These are phyloP conservation scores for Agonopterix heracliana DNA, from an alignment of 2,888 invertebrate genomes.

Conservation along the genomic window DNA sequence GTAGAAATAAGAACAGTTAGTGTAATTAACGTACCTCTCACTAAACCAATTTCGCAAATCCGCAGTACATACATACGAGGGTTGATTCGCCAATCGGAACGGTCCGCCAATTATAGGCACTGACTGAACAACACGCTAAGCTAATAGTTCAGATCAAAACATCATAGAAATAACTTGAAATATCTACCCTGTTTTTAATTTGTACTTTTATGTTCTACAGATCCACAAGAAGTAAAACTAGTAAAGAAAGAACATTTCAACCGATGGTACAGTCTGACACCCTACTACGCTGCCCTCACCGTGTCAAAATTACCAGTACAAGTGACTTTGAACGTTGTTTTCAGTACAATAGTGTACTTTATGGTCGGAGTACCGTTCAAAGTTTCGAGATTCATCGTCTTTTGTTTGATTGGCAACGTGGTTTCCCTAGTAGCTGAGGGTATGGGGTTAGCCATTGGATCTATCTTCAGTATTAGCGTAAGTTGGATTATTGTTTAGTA, in stretches of 20 bases:
- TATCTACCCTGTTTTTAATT: too few relatives aligned
- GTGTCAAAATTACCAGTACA: slow-evolving; percentile 78
- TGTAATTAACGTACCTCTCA: too few relatives aligned
- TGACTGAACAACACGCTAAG: too few relatives aligned
- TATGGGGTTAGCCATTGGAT: slow-evolving; percentile 85
- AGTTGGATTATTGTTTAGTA: slow-evolving; percentile 27
- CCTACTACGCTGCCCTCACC: slow-evolving; percentile 80
- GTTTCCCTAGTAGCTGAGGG: slow-evolving; percentile 86
- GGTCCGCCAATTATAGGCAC: too few relatives aligned
- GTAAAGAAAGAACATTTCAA: slow-evolving; percentile 83
- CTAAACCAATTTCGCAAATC: too few relatives aligned
- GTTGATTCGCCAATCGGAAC: too few relatives aligned
- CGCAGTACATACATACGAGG: too few relatives aligned
- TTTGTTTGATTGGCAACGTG: slow-evolving; percentile 80
- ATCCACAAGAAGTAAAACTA: slow-evolving; percentile 81
- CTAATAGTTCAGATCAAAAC: too few relatives aligned
- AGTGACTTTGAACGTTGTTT: slow-evolving; percentile 76
- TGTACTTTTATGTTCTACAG: slow-evolving; percentile 52
- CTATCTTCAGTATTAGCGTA: slow-evolving; percentile 80
- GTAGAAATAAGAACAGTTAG: too few relatives aligned
- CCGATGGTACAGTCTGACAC: slow-evolving; percentile 79
- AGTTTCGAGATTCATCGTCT: slow-evolving; percentile 79
- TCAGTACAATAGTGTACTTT: slow-evolving; percentile 77
- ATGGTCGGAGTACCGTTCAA: slow-evolving; percentile 83
- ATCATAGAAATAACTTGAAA: too few relatives aligned